Evolutionary conservation across 1,140 invertebrate genomes (phyloP).

Genomic region (Hyles vespertilio): DNA sequence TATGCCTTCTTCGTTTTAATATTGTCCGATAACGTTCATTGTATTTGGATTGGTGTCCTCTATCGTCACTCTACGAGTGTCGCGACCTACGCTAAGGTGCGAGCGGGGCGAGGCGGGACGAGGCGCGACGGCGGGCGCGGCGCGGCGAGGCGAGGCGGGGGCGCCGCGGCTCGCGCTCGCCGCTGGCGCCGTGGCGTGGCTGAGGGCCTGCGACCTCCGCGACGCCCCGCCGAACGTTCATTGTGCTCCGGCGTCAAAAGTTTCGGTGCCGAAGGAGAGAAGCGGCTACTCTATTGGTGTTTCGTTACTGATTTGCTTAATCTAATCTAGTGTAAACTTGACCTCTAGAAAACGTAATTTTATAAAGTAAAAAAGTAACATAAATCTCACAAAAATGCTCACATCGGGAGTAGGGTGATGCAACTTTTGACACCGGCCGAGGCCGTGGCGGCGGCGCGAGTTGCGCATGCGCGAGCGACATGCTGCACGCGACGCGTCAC

Average conservation of each 20-base stretch:
- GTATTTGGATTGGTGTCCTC: conserved; percentile 54
- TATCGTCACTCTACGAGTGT: conserved; percentile 70
- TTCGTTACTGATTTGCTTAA: conserved; percentile 74
- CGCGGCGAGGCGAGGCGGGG: conserved; percentile 24
- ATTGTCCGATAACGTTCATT: conserved; percentile 70
- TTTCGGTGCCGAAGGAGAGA: conserved; percentile 69
- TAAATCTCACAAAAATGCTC: conserved; percentile 73
- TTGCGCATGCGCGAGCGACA: not conserved
- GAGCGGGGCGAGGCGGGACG: conserved; percentile 33
- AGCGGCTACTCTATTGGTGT: conserved; percentile 76
- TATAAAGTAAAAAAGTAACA: conserved; percentile 69
- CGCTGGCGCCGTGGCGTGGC: conserved; percentile 9
- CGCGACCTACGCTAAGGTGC: conserved; percentile 62
- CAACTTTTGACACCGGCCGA: conserved; percentile 48
- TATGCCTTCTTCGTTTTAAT: conserved; percentile 67
- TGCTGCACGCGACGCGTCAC: too few species aligned
- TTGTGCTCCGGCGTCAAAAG: conserved; percentile 67
- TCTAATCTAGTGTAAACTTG: conserved; percentile 75
- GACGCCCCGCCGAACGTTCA: conserved; percentile 27
- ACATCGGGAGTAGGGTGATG: conserved; percentile 61
- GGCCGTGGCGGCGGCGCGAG: conserved; percentile 25
- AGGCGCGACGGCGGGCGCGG: conserved; percentile 12
- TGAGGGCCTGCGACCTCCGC: conserved; percentile 13
- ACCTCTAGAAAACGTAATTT: conserved; percentile 69
- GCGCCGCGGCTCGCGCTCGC: conserved; percentile 16